Evolutionary conservation across 2,888 invertebrate species (phyloP), one percentile per base, ranked within the genome.

Genomic region (Acleris cristana): DNA sequence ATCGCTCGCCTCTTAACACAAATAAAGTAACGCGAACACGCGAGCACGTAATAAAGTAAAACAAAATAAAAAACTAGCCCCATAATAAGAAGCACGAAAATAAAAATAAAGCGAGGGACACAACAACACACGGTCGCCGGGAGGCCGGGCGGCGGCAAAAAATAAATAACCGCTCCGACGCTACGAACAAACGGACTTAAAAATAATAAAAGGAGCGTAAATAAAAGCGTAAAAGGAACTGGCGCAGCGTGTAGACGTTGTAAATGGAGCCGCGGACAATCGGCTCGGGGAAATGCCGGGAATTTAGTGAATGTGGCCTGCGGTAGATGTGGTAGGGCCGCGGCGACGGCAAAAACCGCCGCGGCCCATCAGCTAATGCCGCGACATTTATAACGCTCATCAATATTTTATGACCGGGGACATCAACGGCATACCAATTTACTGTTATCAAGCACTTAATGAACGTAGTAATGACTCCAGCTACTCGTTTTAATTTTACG

Each of bases 191-290:
- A 92, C 90, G 89, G 89, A 90, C 89, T 91, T 89, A 88, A 90
- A 92, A 91, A 91, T 90, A 92, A 92, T 90, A 92, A 92, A 92
- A 91, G 89, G 88, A 90, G 87, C 89, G 90, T 91, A 92, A 92
- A 92, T 91, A 92, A 92, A 92, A 91, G 90, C 90, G 91, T 92
- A 90, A 91, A 92, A 91, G 92, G 90, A 90, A 90, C 92, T 90
- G 89, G 89, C 84, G 87, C 89, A 86, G 87, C 89, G 90, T 91
- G 91, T 91, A 90, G 91, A 90, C 89, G 91, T 90, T 92, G 91
- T 92, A 92, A 91, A 90, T 89, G 91, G 91, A 88, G 89, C 89
- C 88, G 89, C 88, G 90, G 91, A 91, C 92, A 89, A 89, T 90
- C 89, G 87, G 88, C 86, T 79, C 87, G 84, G 86, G 89, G 87